phyloP scores from a whole-genome alignment of 2,113 vertebrate species.

The Oenanthe oenanthe region DNA sequence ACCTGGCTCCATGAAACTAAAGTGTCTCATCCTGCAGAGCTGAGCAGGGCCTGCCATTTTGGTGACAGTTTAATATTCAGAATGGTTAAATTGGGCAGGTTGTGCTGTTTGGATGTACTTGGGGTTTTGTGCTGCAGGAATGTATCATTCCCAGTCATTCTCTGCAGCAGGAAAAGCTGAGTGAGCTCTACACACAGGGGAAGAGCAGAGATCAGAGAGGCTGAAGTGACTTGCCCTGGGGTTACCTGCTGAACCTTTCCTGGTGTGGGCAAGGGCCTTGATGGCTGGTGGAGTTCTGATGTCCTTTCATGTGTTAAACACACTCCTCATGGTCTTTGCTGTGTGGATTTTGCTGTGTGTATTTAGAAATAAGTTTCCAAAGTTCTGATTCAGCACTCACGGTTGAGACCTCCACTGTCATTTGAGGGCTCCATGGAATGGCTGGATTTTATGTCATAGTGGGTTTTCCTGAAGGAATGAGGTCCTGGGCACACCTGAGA shows the following conservation, averaged over 20 bases:
- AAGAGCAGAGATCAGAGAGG: not conserved
- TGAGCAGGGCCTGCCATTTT: not conserved
- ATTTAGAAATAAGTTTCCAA: not conserved
- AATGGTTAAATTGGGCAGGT: not conserved
- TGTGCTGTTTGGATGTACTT: not conserved
- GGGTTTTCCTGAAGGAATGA: not conserved
- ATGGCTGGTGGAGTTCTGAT: not conserved
- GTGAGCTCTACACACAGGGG: fast-evolving
- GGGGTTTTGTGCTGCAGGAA: not conserved
- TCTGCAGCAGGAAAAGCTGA: not conserved
- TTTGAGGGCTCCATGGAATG: not conserved
- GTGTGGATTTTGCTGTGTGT: not conserved
- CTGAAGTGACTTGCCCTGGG: not conserved
- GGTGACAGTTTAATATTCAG: not conserved
- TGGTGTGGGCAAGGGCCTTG: not conserved
- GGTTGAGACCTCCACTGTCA: not conserved
- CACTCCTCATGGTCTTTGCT: not conserved
- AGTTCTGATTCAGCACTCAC: not conserved
- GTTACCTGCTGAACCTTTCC: not conserved
- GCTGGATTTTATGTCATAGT: not conserved
- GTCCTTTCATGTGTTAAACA: not conserved
- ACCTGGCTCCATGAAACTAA: not conserved
- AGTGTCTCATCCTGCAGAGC: not conserved
- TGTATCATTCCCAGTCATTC: not conserved
- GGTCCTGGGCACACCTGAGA: not conserved